Evolutionary conservation across 2,888 invertebrate species (phyloP), one percentile per base, ranked within the genome.

Genomic region (Doris montereyensis): DNA sequence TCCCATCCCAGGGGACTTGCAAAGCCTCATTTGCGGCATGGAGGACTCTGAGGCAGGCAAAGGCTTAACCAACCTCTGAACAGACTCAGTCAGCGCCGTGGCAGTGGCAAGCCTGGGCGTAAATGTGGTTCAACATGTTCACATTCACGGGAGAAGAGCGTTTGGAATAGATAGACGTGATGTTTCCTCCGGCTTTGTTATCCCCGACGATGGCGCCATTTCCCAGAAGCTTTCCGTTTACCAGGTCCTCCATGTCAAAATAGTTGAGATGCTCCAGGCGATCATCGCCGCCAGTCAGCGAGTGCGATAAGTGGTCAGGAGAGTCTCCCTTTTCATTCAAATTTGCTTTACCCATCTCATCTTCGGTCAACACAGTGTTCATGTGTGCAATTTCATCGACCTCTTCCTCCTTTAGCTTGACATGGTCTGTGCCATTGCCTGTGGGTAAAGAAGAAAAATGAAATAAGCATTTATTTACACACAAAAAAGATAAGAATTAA

Each of bases 31-130:
- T 10, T 81, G 82, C 21, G 82, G 79, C 58, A 80, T 76, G 17
- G 74, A 62, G 13, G 52, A 73, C 32, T 84, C 84, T 17, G 80
- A 74, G 24, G 82, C 78, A 26, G 83, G 83, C 58, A 88, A 81
- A 24, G 88, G 88, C 77, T 86, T 86, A 62, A 89, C 88, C 62
- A 89, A 77, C 81, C 88, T 86, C 83, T 89, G 88, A 71, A 89
- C 87, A 67, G 89, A 89, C 78, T 89, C 88, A 67, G 89, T 89
- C 30, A 82, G 74, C 87, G 83, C 68, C 87, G 86, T 35, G 88
- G 87, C 30, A 86, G 84, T 65, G 88, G 88, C 74, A 88, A 81
- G 17, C 85, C 86, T 28, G 88, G 86, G 87, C 86, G 81, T 85
- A 86, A 32, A 86, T 86, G 82, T 87, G 86, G 77, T 84, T 86